These are phyloP conservation scores for Cephus rjabovi DNA, from an alignment of 2,888 invertebrate genomes.

Conservation along the genomic window DNA sequence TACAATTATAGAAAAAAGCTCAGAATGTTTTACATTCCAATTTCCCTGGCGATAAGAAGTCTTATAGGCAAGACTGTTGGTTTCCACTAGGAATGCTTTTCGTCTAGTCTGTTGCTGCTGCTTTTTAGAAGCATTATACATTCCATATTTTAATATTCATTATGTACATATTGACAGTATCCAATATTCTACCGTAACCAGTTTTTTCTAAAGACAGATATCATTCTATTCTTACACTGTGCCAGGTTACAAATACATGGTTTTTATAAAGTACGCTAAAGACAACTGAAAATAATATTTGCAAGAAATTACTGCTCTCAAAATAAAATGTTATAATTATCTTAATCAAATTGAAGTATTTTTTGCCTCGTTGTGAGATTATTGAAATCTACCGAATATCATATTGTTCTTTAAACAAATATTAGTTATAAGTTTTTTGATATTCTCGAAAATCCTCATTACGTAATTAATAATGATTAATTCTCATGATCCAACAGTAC, in stretches of 20 bases:
- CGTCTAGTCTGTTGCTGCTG: conserved; percentile 18
- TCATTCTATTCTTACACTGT: background rate
- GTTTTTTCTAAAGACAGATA: background rate
- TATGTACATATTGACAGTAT: conserved; percentile 10
- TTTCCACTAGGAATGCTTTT: background rate
- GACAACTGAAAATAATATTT: background rate
- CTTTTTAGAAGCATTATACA: conserved; percentile 10
- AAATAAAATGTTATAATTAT: background rate
- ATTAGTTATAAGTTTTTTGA: background rate
- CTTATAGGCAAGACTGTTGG: background rate
- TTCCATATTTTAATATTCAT: conserved; percentile 21
- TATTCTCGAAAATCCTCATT: conserved; percentile 20
- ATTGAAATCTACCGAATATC: background rate
- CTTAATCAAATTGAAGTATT: background rate
- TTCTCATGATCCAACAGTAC: background rate
- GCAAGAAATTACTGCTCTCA: background rate
- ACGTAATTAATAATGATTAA: conserved; percentile 25
- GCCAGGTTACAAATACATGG: background rate
- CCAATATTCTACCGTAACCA: background rate
- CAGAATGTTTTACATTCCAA: background rate
- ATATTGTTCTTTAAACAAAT: background rate
- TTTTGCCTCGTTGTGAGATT: background rate
- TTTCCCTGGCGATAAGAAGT: background rate
- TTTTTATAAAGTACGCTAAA: background rate
- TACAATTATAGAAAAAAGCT: background rate